Evolutionary conservation across 1,140 invertebrate species (phyloP).

Genomic region (Drosophila arizonae): DNA sequence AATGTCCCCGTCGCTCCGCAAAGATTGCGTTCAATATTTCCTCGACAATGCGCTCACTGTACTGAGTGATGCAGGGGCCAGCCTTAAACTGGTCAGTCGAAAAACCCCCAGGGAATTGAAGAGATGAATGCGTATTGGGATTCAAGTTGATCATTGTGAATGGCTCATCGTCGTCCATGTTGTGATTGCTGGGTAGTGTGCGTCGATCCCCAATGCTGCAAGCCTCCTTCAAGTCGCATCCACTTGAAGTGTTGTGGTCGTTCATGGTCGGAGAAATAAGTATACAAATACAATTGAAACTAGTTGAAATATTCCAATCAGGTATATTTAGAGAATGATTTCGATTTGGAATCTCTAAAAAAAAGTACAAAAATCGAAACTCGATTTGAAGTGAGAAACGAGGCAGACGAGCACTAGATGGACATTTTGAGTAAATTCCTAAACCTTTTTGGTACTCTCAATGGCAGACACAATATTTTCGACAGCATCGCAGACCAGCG

Average conservation of each 20-base stretch:
- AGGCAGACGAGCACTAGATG: not conserved
- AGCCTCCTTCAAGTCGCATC: too few relatives aligned
- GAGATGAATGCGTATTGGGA: not conserved
- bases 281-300: too few relatives aligned
- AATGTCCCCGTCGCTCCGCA: slow-evolving; percentile 43
- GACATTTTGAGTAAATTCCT: not conserved
- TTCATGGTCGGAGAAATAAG: too few relatives aligned
- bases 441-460: slow-evolving; percentile 51
- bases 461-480: slow-evolving; percentile 74
- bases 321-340: slow-evolving; percentile 28
- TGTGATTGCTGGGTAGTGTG: too few relatives aligned
- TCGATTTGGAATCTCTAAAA: slow-evolving; percentile 14
- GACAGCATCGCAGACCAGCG: slow-evolving; percentile 56
- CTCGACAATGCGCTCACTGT: slow-evolving; percentile 49
- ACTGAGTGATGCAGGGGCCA: slow-evolving; percentile 16
- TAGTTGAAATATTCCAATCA: slow-evolving; percentile 1
- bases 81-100: not conserved
- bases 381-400: not conserved
- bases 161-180: too few relatives aligned
- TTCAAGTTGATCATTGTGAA: slow-evolving; percentile 28
- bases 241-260: too few relatives aligned
- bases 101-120: not conserved
- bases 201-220: too few relatives aligned
- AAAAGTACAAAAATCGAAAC: slow-evolving; percentile 6
- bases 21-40: slow-evolving; percentile 55